Evolutionary conservation across 2,888 invertebrate species (phyloP).

Genomic region (Melieria picta): DNA sequence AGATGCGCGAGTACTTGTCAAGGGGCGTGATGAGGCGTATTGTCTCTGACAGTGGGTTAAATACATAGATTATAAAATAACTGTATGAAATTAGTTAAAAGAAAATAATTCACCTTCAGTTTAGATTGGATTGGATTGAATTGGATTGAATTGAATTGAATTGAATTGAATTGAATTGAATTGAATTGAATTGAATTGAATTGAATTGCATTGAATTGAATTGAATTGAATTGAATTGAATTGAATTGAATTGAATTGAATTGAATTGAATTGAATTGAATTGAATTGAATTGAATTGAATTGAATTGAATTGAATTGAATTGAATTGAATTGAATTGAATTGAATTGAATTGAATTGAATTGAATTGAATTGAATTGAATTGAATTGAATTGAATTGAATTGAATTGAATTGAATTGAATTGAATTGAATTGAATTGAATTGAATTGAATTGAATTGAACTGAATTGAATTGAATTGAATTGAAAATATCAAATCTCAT

Average conservation of each 20-base stretch:
- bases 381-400: background rate
- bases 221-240: background rate
- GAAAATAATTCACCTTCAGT: too few species aligned
- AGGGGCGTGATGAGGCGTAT: conserved; percentile 48
- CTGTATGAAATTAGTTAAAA: too few species aligned
- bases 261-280: background rate
- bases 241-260: background rate
- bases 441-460: background rate
- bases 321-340: background rate
- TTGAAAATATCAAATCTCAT: background rate
- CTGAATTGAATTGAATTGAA: background rate
- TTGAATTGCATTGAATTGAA: background rate
- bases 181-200: background rate
- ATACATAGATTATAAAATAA: too few species aligned
- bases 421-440: background rate
- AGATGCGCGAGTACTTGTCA: conserved; percentile 48
- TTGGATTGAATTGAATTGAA: background rate
- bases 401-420: background rate
- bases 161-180: background rate
- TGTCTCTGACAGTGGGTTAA: too few species aligned
- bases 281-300: background rate
- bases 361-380: background rate
- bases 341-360: background rate
- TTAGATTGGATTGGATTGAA: background rate
- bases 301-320: background rate